Percentiles rank a stretch among this genome's conserved stretches.
Conservation (phyloP, 2,113 vertebrate genomes). For the Paracanthobrama guichenoti region DNA sequence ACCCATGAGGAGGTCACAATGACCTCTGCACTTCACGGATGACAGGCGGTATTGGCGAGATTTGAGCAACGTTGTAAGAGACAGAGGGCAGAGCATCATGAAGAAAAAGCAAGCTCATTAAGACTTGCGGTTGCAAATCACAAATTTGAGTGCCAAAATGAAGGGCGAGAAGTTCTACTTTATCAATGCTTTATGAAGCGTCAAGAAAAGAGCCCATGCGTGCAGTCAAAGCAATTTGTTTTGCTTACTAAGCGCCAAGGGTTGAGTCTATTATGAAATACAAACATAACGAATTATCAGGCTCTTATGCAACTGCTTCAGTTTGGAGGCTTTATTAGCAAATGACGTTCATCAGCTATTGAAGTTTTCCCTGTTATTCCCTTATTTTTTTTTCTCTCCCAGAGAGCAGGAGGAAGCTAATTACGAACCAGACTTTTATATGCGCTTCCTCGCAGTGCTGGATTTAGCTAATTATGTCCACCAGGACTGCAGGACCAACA, state of each 20-base stretch:
- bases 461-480: conserved; percentile 58
- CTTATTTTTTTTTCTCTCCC: not conserved
- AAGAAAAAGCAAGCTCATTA: not conserved
- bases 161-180: not conserved
- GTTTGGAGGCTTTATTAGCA: conserved; percentile 23
- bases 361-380: conserved; percentile 12
- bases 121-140: not conserved
- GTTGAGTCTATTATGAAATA: not conserved
- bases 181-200: conserved; percentile 21
- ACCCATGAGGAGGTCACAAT: conserved; percentile 3
- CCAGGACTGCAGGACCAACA: conserved; percentile 45
- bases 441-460: conserved; percentile 43
- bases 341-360: conserved; percentile 30
- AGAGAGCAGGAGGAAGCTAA: conserved; percentile 45
- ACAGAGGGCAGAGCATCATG: not conserved
- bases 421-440: conserved; percentile 56
- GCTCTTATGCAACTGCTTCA: not conserved
- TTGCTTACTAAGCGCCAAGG: conserved; percentile 20
- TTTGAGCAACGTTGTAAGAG: not conserved
- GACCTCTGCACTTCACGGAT: not conserved
- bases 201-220: not conserved
- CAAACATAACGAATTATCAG: conserved; percentile 10
- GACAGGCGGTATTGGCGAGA: not conserved
- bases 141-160: not conserved
- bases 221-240: conserved; percentile 14